Base-by-base conservation (phyloP, 1,140 invertebrate genomes). In the Whitmania pigra region DNA sequence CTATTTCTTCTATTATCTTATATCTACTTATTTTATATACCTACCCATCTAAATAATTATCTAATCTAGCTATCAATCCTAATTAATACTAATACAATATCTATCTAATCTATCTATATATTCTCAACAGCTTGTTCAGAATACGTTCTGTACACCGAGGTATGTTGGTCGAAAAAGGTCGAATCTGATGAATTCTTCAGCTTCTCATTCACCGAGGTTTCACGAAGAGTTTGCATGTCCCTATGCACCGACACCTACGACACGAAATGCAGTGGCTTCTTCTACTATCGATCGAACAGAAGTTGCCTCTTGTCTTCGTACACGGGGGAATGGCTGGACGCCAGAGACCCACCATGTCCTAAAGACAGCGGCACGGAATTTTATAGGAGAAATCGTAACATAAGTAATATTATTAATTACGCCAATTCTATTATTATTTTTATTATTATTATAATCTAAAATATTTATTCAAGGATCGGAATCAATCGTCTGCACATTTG, bases 301-400 rank as follows among this genome's bases (percentile, higher is more conserved):
- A 70, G 2, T 18, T 70, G 69, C 25, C n/a, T 53, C n/a, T 53
- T 70, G 31, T 49, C 31, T 22, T 40, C 69, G 0, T 70, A 70
- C 69, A 70, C 36, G 0, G 69, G 69, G 6, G 69, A 70, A 17
- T 70, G 69, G 69, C 43, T 70, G 36, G 22, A 70, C 17, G 69
- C 18, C 25, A 25, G 17, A 49, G 18, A 20, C 17, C 69, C 22
- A 0, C 36, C 69, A 0, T 36, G 29, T 36, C 11, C 69, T 15
- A 70, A 70, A 7, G 53, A 53, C 43, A 53, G 43, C 49, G 22
- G 36, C 29, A 53, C 27, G 20, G 69, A 70, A 25, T 70, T 70
- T 49, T 70, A 70, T 25, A 20, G 69, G 17, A 49, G 69, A 9
- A 53, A 53, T 18, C 40, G 69, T n/a, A 49, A 49, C n/a, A 36